Evolutionary conservation across 2,113 vertebrate species (phyloP).

Genomic region (Chrysochloris asiatica): DNA sequence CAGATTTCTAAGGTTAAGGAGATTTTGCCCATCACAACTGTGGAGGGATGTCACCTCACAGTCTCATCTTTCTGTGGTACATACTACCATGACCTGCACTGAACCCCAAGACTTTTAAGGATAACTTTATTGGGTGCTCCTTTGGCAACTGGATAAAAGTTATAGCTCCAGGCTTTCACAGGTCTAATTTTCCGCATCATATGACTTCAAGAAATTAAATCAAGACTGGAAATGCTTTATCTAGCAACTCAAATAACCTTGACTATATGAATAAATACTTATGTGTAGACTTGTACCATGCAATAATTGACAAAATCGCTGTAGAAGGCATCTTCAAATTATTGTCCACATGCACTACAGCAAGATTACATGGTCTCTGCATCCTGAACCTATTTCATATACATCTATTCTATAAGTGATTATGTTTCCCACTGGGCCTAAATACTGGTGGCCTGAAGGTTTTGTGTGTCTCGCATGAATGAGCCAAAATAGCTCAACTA

Average conservation of each 20-base stretch:
- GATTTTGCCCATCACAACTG: background rate
- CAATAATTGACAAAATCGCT: background rate
- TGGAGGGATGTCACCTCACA: background rate
- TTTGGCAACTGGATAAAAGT: background rate
- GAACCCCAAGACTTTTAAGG: background rate
- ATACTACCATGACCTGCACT: background rate
- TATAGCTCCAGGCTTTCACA: slow-evolving; percentile 15
- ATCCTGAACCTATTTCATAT: background rate
- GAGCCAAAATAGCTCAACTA: background rate
- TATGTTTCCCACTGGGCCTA: background rate
- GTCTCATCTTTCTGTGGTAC: background rate
- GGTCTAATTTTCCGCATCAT: background rate
- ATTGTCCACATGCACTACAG: background rate
- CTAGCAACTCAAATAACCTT: slow-evolving; percentile 18
- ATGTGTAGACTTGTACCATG: background rate
- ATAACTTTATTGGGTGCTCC: background rate
- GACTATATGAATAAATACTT: background rate
- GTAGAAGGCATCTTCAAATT: background rate
- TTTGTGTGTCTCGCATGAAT: background rate
- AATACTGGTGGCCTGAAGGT: background rate
- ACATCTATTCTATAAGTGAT: background rate
- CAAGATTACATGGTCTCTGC: background rate
- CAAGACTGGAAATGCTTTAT: background rate
- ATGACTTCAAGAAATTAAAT: background rate
- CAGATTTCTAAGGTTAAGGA: background rate